phyloP scores from a whole-genome alignment of 2,797 vertebrate species.

The Mus minutoides region DNA sequence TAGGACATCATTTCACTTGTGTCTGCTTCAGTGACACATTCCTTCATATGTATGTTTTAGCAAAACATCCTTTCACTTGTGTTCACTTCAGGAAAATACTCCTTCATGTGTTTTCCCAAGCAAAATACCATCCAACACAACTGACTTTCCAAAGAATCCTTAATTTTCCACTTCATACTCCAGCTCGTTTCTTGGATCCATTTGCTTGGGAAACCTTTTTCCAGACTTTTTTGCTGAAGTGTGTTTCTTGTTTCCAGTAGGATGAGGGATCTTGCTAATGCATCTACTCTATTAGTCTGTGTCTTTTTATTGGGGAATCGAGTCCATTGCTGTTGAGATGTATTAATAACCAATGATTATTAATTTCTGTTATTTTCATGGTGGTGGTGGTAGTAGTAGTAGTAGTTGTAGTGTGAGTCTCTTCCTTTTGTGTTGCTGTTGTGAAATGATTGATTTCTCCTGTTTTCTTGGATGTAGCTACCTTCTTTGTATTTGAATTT shows the following conservation, averaged over 20 bases:
- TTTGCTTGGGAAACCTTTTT: not conserved
- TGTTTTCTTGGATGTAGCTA: not conserved
- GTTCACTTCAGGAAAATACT: not conserved
- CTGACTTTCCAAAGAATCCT: not conserved
- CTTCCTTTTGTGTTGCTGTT: not conserved
- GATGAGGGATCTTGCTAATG: not conserved
- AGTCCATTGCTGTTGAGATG: not conserved
- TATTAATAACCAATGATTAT: not conserved
- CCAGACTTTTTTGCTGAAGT: not conserved
- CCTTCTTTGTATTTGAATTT: not conserved
- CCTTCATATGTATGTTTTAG: not conserved
- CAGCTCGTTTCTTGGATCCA: not conserved
- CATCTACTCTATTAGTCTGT: not conserved
- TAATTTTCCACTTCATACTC: not conserved
- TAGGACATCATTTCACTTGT: not conserved
- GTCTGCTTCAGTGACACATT: not conserved
- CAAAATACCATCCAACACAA: not conserved
- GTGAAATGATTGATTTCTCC: not conserved
- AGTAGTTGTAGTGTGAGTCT: not conserved
- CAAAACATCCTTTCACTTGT: not conserved
- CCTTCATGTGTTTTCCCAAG: not conserved
- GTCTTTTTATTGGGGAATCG: not conserved
- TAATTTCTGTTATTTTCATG: not conserved
- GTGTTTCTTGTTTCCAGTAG: not conserved
- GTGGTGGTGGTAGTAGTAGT: not conserved